phyloP scores from a whole-genome alignment of 2,888 invertebrate genomes.

The Zeuzera pyrina region DNA sequence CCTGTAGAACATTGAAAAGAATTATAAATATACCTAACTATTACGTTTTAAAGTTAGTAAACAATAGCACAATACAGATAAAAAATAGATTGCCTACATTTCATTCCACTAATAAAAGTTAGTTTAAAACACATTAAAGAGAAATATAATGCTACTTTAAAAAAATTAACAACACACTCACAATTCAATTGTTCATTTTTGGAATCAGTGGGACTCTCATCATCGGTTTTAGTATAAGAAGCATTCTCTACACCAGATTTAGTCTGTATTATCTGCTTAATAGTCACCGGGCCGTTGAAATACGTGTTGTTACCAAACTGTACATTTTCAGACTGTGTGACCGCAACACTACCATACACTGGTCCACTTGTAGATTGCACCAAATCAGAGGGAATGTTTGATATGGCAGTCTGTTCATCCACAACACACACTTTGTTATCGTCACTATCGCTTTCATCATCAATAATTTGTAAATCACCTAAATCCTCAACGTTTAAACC shows the following conservation, averaged over 20 bases:
- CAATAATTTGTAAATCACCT: constrained; percentile 43
- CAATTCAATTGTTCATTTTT: not conserved
- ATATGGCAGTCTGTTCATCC: constrained; percentile 18
- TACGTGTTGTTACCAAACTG: constrained; percentile 84
- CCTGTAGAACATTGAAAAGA: no score
- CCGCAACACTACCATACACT: constrained; percentile 73
- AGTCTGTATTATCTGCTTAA: constrained; percentile 78
- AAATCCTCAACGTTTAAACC: constrained; percentile 42
- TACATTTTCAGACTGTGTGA: constrained; percentile 79
- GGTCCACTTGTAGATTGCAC: constrained; percentile 28
- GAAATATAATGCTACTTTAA: not conserved
- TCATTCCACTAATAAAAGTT: no score
- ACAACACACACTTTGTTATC: constrained; percentile 21
- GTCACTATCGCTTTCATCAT: constrained; percentile 36
- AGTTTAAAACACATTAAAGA: not conserved
- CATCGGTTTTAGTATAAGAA: constrained; percentile 37
- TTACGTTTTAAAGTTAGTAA: no score
- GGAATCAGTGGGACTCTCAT: constrained; percentile 19
- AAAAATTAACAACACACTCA: not conserved
- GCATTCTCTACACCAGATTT: constrained; percentile 44
- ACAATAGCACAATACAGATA: no score
- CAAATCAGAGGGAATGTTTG: constrained; percentile 29
- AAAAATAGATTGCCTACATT: no score
- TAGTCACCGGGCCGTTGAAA: constrained; percentile 84
- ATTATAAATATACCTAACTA: no score